Base-by-base conservation (phyloP, 2,888 invertebrate species). In the Orthonevra nobilis region DNA sequence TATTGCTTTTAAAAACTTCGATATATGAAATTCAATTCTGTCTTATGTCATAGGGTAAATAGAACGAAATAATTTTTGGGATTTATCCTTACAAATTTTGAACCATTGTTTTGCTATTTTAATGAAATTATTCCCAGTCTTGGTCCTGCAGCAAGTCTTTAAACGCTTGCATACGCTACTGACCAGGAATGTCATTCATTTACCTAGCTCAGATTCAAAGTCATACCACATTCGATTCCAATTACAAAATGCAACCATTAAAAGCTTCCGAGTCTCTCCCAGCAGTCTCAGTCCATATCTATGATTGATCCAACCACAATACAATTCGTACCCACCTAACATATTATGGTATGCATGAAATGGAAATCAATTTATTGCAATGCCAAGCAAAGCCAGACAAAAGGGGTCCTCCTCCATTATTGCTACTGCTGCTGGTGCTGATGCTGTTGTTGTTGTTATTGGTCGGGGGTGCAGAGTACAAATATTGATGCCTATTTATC, bases 401-500 rank as follows among this genome's bases (percentile, higher is more conserved):
- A 77, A 64, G 70, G 38, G 50, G 28, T 48, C 3, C 14, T 9
- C 23, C 5, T 4, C 23, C 23, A 23, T 23, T 4, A 23, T 4
- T 23, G 5, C 5, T n/a, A n/a, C n/a, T n/a, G n/a, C n/a, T n/a
- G n/a, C n/a, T n/a, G n/a, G 23, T 23, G 23, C 23, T 4, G 3
- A 23, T 14, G 1, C n/a, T 2, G n/a, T 6, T 12, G 10, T 7
- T 3, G n/a, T 1, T 9, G 3, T 23, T 10, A 5, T 7, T 36
- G 20, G 4, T n/a, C 2, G 54, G 14, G 10, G 10, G 4, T 56
- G 14, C 30, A 44, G 56, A 58, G 58, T 56, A 60, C 58, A 70
- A 77, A 77, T 77, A 77, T 77, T 77, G 75, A 70, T 77, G 64
- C 36, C 75, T 64, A 77, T 77, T 70, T 70, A 77, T 77, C 75